phyloP scores from a whole-genome alignment of 2,888 invertebrate species.

The Cyaniris semiargus region DNA sequence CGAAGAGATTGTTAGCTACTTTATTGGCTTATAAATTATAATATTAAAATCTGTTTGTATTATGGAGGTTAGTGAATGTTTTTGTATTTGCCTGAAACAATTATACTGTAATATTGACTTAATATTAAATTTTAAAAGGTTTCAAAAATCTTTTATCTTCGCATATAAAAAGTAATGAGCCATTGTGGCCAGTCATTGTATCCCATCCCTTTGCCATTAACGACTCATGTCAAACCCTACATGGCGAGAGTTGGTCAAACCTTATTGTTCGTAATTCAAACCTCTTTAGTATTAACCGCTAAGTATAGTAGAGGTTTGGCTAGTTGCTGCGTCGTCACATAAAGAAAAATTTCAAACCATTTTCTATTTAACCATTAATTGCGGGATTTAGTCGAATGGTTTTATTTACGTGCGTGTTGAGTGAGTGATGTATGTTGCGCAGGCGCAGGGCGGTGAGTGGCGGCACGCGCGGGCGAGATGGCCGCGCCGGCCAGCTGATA shows the following conservation, averaged over 20 bases:
- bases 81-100: not conserved
- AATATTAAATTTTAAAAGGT: not conserved
- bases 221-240: not conserved
- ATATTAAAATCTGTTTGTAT: not conserved
- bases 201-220: not conserved
- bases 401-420: not conserved
- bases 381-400: not conserved
- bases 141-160: not conserved
- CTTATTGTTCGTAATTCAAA: too few species aligned
- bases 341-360: too few species aligned
- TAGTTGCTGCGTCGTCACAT: too few species aligned
- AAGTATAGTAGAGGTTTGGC: too few species aligned
- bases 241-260: too few species aligned
- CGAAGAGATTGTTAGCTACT: not conserved
- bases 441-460: constrained; percentile 73
- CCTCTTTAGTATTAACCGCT: too few species aligned
- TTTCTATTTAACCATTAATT: too few species aligned
- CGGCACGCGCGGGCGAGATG: constrained; percentile 68
- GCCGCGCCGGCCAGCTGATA: constrained; percentile 76
- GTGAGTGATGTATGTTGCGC: constrained; percentile 43
- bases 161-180: not conserved
- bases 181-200: not conserved
- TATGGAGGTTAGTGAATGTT: not conserved
- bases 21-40: not conserved
- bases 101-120: not conserved